These are phyloP conservation scores for Pangasius djambal DNA, from an alignment of 2,797 vertebrate species.

Conservation along the genomic window DNA sequence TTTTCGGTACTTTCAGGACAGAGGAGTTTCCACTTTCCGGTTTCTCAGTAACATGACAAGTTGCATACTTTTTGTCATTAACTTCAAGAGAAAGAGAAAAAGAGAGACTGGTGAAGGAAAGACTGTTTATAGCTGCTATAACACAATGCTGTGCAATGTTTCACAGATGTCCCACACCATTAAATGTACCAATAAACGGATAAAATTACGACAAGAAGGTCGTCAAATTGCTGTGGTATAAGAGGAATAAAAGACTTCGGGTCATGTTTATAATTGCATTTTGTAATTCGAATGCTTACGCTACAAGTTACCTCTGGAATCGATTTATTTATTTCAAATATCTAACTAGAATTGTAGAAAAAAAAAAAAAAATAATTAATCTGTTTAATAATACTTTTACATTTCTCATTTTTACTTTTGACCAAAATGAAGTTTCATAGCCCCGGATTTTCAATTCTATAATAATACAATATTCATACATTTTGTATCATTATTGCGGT, in stretches of 20 bases:
- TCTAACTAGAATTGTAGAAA: neutral
- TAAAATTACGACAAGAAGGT: neutral
- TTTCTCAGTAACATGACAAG: neutral
- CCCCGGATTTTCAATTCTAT: neutral
- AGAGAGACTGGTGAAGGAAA: neutral
- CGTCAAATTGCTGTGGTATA: neutral
- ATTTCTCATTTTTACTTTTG: neutral
- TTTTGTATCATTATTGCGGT: neutral
- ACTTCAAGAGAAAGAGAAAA: neutral
- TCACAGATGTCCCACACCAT: neutral
- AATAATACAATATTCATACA: neutral
- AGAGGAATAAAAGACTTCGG: neutral
- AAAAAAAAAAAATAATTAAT: neutral
- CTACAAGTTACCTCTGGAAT: neutral
- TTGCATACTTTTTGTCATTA: neutral
- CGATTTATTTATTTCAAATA: neutral
- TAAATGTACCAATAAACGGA: neutral
- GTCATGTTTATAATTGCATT: neutral
- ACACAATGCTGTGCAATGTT: neutral
- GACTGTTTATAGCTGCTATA: slow-evolving; percentile 15
- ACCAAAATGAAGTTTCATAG: neutral
- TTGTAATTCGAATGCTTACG: neutral
- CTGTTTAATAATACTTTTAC: neutral
- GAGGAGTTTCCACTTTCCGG: neutral
- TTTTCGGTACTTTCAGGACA: neutral